Evolutionary conservation across 2,113 vertebrate genomes (phyloP).

Genomic region (Carassius carassius): DNA sequence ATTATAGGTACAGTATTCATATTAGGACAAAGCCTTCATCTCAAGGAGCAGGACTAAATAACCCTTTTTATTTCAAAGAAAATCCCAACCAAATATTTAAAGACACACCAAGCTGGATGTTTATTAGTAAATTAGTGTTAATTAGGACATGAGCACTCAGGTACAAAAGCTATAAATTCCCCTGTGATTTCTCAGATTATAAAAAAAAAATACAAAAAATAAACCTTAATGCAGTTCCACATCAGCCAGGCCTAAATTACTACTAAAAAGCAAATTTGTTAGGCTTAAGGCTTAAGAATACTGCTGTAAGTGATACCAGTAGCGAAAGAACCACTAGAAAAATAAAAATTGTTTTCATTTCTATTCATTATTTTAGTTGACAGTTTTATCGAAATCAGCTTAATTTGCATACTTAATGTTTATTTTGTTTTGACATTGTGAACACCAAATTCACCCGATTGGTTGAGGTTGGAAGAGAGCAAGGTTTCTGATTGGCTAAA

Average conservation of each 20-base stretch:
- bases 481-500: not conserved
- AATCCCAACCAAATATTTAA: not conserved
- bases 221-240: not conserved
- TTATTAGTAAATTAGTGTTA: constrained; percentile 22
- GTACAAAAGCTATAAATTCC: not conserved
- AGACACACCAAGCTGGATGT: not conserved
- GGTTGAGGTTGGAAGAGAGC: not conserved
- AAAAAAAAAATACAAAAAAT: too few relatives aligned
- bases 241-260: not conserved
- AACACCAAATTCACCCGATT: not conserved
- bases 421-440: too few relatives aligned
- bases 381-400: not conserved
- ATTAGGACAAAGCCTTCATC: not conserved
- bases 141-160: constrained; percentile 1
- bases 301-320: not conserved
- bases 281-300: not conserved
- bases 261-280: not conserved
- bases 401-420: not conserved
- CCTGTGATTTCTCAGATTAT: not conserved
- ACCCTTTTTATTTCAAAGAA: not conserved
- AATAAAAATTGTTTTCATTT: not conserved
- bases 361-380: not conserved
- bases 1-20: not conserved
- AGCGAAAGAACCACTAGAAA: not conserved
- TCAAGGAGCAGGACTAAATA: constrained; percentile 3